phyloP scores from a whole-genome alignment of 2,888 invertebrate genomes.

The Nasonovia ribisnigri region DNA sequence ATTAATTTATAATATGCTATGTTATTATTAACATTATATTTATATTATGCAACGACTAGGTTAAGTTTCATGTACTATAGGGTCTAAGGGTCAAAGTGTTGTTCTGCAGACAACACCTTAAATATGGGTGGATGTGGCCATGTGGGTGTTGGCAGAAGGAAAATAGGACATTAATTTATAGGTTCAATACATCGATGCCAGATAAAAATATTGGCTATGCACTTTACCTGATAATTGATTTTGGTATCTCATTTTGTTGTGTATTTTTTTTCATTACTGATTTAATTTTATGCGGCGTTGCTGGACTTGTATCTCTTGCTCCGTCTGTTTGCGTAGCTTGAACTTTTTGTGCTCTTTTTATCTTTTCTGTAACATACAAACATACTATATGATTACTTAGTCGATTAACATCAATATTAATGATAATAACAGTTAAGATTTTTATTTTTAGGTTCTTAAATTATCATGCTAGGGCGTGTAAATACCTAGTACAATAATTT shows the following conservation, averaged over 20 bases:
- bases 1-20: neutral
- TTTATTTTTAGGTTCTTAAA: neutral
- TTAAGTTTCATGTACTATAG: too few species aligned
- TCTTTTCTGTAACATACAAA: conserved; percentile 76
- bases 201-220: neutral
- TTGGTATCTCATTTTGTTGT: neutral
- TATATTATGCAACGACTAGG: neutral
- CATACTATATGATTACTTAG: neutral
- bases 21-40: neutral
- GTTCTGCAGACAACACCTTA: too few species aligned
- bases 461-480: conserved; percentile 24
- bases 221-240: conserved; percentile 30
- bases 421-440: neutral
- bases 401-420: neutral
- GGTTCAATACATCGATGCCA: neutral
- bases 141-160: too few species aligned
- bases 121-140: too few species aligned
- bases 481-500: conserved; percentile 72
- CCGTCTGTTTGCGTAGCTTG: conserved; percentile 93
- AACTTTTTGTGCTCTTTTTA: conserved; percentile 86
- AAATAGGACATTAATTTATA: too few species aligned
- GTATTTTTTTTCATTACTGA: conserved; percentile 30
- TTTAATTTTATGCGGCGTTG: conserved; percentile 77
- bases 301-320: conserved; percentile 77
- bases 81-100: too few species aligned